Evolutionary conservation across 2,797 vertebrate species (phyloP).

Genomic region (Lagocephalus sceleratus): DNA sequence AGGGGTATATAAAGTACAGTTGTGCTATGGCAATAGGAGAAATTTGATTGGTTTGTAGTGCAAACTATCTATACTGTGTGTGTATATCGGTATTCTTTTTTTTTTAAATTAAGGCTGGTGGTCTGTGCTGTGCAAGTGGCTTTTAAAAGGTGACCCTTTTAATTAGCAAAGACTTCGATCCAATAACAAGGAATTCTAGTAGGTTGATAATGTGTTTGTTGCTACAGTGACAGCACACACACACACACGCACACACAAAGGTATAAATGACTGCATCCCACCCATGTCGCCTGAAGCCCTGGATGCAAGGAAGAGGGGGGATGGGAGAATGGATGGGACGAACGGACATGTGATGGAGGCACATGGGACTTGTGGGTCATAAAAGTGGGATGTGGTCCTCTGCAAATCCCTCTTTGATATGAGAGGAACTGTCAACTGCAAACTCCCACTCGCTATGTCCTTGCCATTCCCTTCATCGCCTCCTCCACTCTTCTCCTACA

Average conservation of each 20-base stretch:
- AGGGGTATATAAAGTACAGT: background rate
- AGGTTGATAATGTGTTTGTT: constrained; percentile 38
- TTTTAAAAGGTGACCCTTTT: too few species aligned
- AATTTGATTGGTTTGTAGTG: too few species aligned
- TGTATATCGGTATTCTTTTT: too few species aligned
- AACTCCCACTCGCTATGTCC: constrained; percentile 43
- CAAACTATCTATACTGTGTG: too few species aligned
- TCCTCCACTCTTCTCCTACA: constrained; percentile 50
- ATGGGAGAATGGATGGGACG: constrained; percentile 24
- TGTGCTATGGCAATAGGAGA: too few species aligned
- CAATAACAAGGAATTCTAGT: constrained; percentile 25
- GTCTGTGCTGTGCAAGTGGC: too few species aligned
- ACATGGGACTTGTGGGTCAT: constrained; percentile 52
- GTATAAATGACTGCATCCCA: constrained; percentile 69
- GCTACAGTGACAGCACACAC: constrained; percentile 16
- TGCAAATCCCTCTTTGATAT: constrained; percentile 64
- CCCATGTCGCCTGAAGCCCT: constrained; percentile 47
- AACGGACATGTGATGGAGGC: constrained; percentile 37
- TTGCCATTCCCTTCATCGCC: constrained; percentile 43
- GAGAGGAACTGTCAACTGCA: constrained; percentile 50
- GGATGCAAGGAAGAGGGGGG: constrained; percentile 48
- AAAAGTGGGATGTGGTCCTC: constrained; percentile 62
- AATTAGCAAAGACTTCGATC: too few species aligned
- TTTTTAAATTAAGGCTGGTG: too few species aligned
- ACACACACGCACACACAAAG: constrained; percentile 37